Percentiles rank a stretch among this genome's conserved stretches.
phyloP scores from a whole-genome alignment of 2,797 vertebrate species.

The Xenops minutus region DNA sequence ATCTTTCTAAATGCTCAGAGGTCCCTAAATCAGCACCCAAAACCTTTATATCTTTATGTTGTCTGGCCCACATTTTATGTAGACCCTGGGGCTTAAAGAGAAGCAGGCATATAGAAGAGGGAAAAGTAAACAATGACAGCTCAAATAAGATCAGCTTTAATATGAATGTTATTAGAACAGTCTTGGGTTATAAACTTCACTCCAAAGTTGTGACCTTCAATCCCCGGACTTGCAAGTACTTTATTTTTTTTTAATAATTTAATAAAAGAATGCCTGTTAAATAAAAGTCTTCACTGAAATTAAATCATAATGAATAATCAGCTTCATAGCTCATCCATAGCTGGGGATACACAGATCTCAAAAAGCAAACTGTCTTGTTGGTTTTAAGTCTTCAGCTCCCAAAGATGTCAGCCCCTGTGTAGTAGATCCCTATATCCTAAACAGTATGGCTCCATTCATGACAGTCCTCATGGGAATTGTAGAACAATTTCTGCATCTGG shows the following conservation, averaged over 20 bases:
- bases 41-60: background rate
- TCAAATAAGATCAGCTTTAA: background rate
- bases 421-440: background rate
- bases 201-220: background rate
- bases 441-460: background rate
- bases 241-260: background rate
- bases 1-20: background rate
- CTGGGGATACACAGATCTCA: background rate
- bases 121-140: background rate
- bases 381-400: background rate
- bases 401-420: background rate
- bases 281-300: background rate
- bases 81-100: background rate
- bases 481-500: background rate
- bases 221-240: background rate
- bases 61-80: background rate
- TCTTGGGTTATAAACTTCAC: background rate
- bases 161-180: background rate
- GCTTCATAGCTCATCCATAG: background rate
- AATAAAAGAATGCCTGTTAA: background rate
- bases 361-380: background rate
- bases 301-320: background rate
- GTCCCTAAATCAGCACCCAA: background rate
- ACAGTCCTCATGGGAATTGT: background rate
- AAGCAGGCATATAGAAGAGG: background rate